A percentile compares a stretch with the other conserved stretches of the same genome.
Evolutionary conservation across 1,140 invertebrate species (phyloP).

Genomic region (Formica selysi): DNA sequence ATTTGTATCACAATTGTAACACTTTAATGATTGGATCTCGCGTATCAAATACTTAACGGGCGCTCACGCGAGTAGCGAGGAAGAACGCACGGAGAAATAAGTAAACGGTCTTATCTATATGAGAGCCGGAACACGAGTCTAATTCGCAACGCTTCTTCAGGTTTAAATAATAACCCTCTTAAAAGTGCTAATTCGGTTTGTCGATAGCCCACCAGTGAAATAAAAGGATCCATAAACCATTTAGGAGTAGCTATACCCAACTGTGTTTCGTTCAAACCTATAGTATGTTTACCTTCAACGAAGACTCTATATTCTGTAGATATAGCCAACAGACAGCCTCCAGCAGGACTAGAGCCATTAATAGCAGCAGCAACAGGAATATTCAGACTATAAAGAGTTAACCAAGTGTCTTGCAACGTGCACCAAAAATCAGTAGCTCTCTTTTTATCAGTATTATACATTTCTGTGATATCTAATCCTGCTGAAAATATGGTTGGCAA

Average conservation of each 20-base stretch:
- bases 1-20: no score
- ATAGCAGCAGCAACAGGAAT: slow-evolving; percentile 93
- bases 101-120: no score
- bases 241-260: slow-evolving; percentile 92
- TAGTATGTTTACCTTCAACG: slow-evolving; percentile 91
- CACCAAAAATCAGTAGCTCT: slow-evolving; percentile 91
- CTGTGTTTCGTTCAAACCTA: slow-evolving; percentile 92
- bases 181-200: slow-evolving; percentile 91
- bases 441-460: slow-evolving; percentile 92
- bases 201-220: slow-evolving; percentile 88
- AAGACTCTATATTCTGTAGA: slow-evolving; percentile 95
- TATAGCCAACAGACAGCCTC: slow-evolving; percentile 93
- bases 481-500: slow-evolving; percentile 92
- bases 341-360: slow-evolving; percentile 94
- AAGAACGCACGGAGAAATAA: no score
- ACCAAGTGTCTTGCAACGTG: slow-evolving; percentile 92
- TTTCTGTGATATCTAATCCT: slow-evolving; percentile 95
- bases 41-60: no score
- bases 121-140: no score
- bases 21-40: no score
- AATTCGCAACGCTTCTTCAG: no score
- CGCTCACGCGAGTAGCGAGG: no score
- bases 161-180: no score
- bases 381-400: slow-evolving; percentile 91
- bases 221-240: slow-evolving; percentile 90